Conservation (phyloP, 2,113 vertebrate species). For the Chlamydotis undulata region DNA sequence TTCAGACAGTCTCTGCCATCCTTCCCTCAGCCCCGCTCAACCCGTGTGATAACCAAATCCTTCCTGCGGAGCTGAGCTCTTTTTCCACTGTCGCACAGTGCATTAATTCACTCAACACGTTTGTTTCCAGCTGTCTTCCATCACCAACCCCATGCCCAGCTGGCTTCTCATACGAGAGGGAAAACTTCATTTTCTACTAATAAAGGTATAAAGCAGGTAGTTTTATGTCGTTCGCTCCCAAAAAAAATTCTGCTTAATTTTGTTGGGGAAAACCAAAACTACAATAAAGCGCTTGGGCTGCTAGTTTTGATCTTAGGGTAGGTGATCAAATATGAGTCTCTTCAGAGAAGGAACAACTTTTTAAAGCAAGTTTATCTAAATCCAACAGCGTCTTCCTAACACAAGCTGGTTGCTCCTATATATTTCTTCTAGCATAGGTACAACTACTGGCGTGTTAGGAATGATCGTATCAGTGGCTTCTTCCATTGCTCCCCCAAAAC, state of each 20-base stretch:
- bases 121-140: constrained; percentile 55
- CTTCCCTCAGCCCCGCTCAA: not conserved
- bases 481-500: not conserved
- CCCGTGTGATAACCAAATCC: not conserved
- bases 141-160: constrained; percentile 8
- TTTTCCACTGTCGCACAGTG: constrained; percentile 35
- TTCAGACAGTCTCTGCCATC: not conserved
- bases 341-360: constrained; percentile 36
- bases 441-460: not conserved
- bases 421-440: not conserved
- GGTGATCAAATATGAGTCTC: constrained; percentile 9
- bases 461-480: not conserved
- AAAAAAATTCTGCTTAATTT: constrained; percentile 6
- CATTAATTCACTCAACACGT: constrained; percentile 53
- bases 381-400: not conserved
- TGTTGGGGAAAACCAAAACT: not conserved
- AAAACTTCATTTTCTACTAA: constrained; percentile 45
- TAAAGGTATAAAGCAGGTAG: constrained; percentile 40
- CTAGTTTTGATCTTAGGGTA: constrained; percentile 3
- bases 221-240: not conserved
- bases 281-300: constrained; percentile 9
- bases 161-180: not conserved
- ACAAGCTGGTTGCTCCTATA: not conserved
- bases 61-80: not conserved
- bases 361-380: constrained; percentile 40